phyloP scores from a whole-genome alignment of 2,797 vertebrate species.

The Cyprinodon diabolis region DNA sequence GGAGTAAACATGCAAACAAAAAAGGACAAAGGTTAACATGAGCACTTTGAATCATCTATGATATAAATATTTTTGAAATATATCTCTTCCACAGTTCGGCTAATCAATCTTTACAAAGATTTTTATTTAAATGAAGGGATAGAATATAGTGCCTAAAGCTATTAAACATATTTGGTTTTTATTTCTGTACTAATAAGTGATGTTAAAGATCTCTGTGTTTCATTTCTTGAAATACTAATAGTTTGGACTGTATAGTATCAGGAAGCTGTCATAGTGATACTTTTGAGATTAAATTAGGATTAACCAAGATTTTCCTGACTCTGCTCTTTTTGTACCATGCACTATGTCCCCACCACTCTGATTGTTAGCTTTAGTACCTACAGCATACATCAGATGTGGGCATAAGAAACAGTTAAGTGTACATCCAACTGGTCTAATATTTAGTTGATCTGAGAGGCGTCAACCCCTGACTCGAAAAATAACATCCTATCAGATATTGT shows the following conservation, averaged over 20 bases:
- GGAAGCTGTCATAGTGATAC: not conserved
- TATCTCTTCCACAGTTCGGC: not conserved
- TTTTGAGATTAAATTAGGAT: not conserved
- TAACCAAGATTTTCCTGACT: not conserved
- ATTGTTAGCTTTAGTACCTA: not conserved
- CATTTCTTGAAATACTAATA: not conserved
- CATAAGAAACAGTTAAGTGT: not conserved
- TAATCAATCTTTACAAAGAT: not conserved
- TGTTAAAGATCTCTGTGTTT: not conserved
- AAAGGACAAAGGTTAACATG: constrained; percentile 52
- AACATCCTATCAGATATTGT: not conserved
- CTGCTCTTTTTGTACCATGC: not conserved
- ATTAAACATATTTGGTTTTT: not conserved
- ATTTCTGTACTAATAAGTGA: not conserved
- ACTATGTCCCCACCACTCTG: not conserved
- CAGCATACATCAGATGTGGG: not conserved
- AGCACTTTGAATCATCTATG: constrained; percentile 14
- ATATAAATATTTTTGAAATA: constrained; percentile 1
- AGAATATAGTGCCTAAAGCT: not conserved
- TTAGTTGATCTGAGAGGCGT: not conserved
- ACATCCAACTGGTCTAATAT: not conserved
- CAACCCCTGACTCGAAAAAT: not conserved
- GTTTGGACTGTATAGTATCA: not conserved
- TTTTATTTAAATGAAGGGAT: not conserved
- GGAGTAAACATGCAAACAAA: constrained; percentile 48